These are phyloP conservation scores for Spilogale gracilis DNA, from an alignment of 2,113 vertebrate species.

Conservation along the genomic window DNA sequence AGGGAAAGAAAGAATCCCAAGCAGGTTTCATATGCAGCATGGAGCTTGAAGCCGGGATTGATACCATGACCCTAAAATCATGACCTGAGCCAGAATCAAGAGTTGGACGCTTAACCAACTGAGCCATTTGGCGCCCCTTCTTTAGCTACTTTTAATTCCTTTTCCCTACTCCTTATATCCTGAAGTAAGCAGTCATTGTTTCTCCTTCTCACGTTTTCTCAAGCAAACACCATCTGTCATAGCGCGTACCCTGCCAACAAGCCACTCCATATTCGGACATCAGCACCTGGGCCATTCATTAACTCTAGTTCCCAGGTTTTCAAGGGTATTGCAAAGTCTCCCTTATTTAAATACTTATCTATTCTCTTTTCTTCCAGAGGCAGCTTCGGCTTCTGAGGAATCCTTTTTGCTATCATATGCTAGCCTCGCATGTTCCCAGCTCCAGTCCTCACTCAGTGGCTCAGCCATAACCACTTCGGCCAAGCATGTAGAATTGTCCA, in stretches of 20 bases:
- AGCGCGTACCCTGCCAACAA: constrained; percentile 32
- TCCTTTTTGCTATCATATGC: not conserved
- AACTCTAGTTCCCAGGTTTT: not conserved
- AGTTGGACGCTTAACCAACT: not conserved
- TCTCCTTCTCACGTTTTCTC: constrained; percentile 11
- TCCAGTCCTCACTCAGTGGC: not conserved
- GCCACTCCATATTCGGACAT: not conserved
- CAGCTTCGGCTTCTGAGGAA: constrained; percentile 1
- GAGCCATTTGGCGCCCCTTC: not conserved
- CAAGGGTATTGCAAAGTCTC: not conserved
- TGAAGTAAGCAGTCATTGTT: constrained; percentile 18
- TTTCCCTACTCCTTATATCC: not conserved
- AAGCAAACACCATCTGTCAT: constrained; percentile 58
- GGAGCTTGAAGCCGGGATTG: not conserved
- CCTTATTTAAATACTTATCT: not conserved
- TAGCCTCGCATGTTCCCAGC: not conserved
- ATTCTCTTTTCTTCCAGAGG: not conserved
- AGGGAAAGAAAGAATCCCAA: not conserved
- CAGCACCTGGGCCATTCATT: constrained; percentile 3
- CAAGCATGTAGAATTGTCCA: not conserved
- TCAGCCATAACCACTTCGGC: not conserved
- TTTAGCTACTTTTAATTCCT: not conserved
- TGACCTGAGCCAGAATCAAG: not conserved
- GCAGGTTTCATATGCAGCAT: not conserved
- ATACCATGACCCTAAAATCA: not conserved